Base-by-base conservation (phyloP, 2,113 vertebrate species). In the Euleptes europaea region DNA sequence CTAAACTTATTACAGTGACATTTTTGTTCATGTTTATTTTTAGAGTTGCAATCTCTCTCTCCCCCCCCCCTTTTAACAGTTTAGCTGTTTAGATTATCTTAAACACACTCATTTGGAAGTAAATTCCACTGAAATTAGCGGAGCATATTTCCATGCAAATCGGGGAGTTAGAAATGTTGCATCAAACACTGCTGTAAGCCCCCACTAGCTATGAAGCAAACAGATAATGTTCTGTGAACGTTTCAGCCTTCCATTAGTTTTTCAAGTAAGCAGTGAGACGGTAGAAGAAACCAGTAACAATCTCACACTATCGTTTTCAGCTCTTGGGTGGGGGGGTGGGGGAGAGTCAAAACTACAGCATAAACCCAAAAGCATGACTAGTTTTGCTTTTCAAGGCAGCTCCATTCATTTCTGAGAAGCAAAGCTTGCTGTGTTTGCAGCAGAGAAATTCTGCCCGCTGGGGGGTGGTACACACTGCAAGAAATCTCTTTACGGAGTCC, bases 391-490 rank as follows among this genome's bases (percentile, higher is more conserved):
- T 84, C 90, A 90, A n/a, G 88, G 92, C 77, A 7, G 57, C 81
- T 80, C 54, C 80, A 67, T 89, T 78, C 44, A 13, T 79, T 94
- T 90, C 89, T 90, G 78, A 79, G 92, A 82, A 93, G 96, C 88
- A 96, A 96, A 97, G 95, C 94, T 94, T 72, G 93, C 94, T 94
- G 90, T 90, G 93, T 93, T 94, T 97, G 97, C 97, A 97, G 96
- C 97, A 96, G 96, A 88, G 97, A 97, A 95, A 97, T 97, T 97
- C 97, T 97, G 98, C 98, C 98, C 99, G 94, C 98, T 98, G 97
- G 98, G 98, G 98, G 99, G 98, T 98, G 96, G 97, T 98, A 98
- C 97, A 97, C 93, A 92, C 98, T 97, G 95, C 96, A 95, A 97
- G 96, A 98, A 94, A 92, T 78, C 81, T 88, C 95, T 95, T 94